A percentile compares a stretch with the other conserved stretches of the same genome.
phyloP scores from a whole-genome alignment of 2,888 invertebrate genomes.

The Amphipyra berbera region DNA sequence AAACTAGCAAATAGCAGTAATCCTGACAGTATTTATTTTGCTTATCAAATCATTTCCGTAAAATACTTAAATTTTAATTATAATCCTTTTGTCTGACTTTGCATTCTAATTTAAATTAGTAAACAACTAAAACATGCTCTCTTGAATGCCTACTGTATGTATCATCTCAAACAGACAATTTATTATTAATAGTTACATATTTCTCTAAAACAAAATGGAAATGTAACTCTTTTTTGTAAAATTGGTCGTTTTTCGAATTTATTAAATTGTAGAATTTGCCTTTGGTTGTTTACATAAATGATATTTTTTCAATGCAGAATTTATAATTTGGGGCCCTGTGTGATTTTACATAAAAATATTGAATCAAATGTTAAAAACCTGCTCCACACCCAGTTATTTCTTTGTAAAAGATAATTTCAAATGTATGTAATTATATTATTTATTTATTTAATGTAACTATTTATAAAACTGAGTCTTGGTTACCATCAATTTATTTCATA shows the following conservation, averaged over 20 bases:
- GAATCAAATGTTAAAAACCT: slow-evolving; percentile 5
- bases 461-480: slow-evolving; percentile 29
- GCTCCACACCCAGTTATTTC: not conserved
- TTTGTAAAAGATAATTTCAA: slow-evolving; percentile 4
- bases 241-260: slow-evolving; percentile 2
- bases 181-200: too few species aligned
- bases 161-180: not conserved
- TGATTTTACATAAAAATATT: slow-evolving; percentile 7
- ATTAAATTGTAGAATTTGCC: not conserved
- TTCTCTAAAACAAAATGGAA: too few species aligned
- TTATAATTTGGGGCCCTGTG: slow-evolving; percentile 1
- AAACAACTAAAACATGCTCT: slow-evolving; percentile 2
- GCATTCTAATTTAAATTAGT: not conserved
- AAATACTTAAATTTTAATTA: not conserved
- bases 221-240: not conserved
- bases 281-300: not conserved
- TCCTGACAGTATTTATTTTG: slow-evolving; percentile 8
- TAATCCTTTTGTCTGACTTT: not conserved
- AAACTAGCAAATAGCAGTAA: slow-evolving; percentile 5
- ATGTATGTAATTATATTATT: not conserved
- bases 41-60: slow-evolving; percentile 5
- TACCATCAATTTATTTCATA: slow-evolving; percentile 25
- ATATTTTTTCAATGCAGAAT: not conserved
- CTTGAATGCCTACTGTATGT: not conserved
- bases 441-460: slow-evolving; percentile 2